Evolutionary conservation across 2,888 invertebrate genomes (phyloP).

Genomic region (Rhamnusium bicolor): DNA sequence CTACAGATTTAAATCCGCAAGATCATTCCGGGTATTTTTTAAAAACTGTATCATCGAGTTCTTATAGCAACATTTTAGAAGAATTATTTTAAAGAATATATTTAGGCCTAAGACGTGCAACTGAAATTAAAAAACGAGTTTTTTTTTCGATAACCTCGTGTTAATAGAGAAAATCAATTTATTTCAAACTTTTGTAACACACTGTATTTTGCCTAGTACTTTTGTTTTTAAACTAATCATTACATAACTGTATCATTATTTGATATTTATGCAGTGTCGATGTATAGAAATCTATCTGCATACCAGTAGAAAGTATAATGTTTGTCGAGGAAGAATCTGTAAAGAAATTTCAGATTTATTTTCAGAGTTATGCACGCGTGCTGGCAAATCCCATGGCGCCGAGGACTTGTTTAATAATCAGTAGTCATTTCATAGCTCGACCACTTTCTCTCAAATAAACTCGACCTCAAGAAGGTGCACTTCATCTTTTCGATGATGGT

Average conservation of each 20-base stretch:
- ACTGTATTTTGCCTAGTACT: too few species aligned
- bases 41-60: too few species aligned
- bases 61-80: too few species aligned
- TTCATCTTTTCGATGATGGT: conserved; percentile 35
- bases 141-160: too few species aligned
- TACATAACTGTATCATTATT: background rate
- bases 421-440: conserved; percentile 48
- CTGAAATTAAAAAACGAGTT: too few species aligned
- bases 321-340: conserved; percentile 34
- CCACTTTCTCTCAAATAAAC: conserved; percentile 55
- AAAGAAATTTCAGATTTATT: conserved; percentile 33
- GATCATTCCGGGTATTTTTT: too few species aligned
- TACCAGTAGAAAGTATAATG: conserved; percentile 37
- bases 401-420: conserved; percentile 48
- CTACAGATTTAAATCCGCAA: too few species aligned
- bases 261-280: background rate
- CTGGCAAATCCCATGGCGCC: conserved; percentile 51
- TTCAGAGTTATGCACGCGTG: conserved; percentile 42
- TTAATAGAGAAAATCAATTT: too few species aligned
- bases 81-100: too few species aligned
- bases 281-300: conserved; percentile 25
- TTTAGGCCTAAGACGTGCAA: too few species aligned
- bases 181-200: too few species aligned
- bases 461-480: conserved; percentile 48
- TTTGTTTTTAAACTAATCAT: background rate